Base-by-base conservation (phyloP, 1,140 invertebrate genomes). In the Drosophila malerkotliana region DNA sequence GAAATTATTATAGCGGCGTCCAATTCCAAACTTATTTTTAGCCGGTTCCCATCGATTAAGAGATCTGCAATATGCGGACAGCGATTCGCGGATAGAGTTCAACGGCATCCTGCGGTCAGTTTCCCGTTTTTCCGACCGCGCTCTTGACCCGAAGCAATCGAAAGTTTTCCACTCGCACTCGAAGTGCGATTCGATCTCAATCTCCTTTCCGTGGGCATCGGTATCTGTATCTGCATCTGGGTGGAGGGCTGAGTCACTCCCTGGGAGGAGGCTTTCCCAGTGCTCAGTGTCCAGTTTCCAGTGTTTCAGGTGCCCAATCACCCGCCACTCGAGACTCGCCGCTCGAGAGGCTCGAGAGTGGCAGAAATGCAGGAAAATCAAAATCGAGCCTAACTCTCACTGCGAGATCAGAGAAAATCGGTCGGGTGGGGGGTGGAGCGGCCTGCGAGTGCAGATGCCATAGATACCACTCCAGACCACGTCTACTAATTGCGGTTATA, bases 401-500 rank as follows among this genome's bases (percentile, higher is more conserved):
- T 83, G 55, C 28, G 37, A 41, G 28, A 18, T 37, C 14, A 39
- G 52, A 7, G 61, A 52, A 58, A 34, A 24, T 21, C 41, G 55
- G 28, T 7, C 12, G 28, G 10, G n/a, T 24, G 10, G 24, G 39
- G 18, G 45, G 39, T 6, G 24, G 32, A 39, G 59, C 18, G 34
- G 61, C 15, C 30, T 18, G 37, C 26, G 54, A 61, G 9, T 68
- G 39, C 81, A 74, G 81, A 81, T 85, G 69, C 61, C 64, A 68
- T 64, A 59, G 81, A 85, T 85, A 85, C 64, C 77, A 79, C 81
- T 85, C 77, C 58, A 85, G 77, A 74, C 68, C 73, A 69, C 72
- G 82, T 87, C 82, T 78, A 87, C 82, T 87, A 87, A 87, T 87
- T 87, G 82, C 82, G 76, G 79, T 63, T 87, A 81, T 82, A 75